Base-by-base conservation (phyloP, 2,797 vertebrate species). In the Eulemur coronatus region DNA sequence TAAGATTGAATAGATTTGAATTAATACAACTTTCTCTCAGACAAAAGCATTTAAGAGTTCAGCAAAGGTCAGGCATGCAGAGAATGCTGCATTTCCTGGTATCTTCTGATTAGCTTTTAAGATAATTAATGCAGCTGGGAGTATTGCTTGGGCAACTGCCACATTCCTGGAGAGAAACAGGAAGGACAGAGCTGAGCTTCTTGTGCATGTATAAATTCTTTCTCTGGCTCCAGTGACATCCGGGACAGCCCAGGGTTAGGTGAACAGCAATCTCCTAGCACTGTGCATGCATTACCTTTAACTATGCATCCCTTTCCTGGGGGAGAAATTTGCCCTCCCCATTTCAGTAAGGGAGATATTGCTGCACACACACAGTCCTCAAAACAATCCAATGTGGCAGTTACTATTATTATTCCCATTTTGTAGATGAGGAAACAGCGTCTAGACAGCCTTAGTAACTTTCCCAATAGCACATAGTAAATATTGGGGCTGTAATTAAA, bases 41-140 rank as follows among this genome's bases (percentile, higher is more conserved):
- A 95, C 94, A 89, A 97, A 93, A 94, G 93, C 79, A 93, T 93
- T 94, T 67, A 69, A 94, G 80, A 97, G 78, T 84, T 97, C 88
- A 88, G 88, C 69, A 88, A 95, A 97, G 91, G 94, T 87, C 95
- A 94, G 84, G 97, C 86, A 95, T 9, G 76, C 85, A 4, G 33
- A 95, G 91, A 97, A 97, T 93, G 94, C 8, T 50, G 70, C 69
- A 81, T 94, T 97, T 97, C 94, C 96, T 80, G 79, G 61, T 96
- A 86, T 81, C 97, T 91, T 89, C 95, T 93, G 96, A 95, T 95
- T 70, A 72, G 50, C 75, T 95, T 94, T 81, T 67, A 81, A 96
- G 95, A 97, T 96, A 96, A 84, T 94, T 94, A 91, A 69, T 59
- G 59, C 48, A 59, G 55, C 95, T 38, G 55, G 26, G 17, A 78